Evolutionary conservation across 2,888 invertebrate genomes (phyloP).

Genomic region (Anoncus sp.): DNA sequence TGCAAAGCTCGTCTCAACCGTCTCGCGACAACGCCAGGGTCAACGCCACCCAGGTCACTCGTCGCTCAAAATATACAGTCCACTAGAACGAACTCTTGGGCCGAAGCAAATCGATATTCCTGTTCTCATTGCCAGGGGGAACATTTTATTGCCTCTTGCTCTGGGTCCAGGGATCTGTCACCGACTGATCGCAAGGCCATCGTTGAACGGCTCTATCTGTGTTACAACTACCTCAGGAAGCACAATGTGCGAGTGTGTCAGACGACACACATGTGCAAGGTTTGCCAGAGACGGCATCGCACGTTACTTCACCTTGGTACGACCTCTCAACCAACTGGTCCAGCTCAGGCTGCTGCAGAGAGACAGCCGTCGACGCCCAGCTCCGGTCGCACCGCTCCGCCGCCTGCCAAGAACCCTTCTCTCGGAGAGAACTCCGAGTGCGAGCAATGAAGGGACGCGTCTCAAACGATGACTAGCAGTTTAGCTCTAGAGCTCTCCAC

Average conservation of each 20-base stretch:
- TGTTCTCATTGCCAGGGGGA: conserved; percentile 19
- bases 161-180: not conserved
- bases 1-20: too few relatives aligned
- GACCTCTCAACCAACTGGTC: too few relatives aligned
- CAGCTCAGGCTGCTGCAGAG: too few relatives aligned
- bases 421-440: not conserved
- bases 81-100: not conserved
- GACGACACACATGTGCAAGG: too few relatives aligned
- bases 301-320: not conserved
- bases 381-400: too few relatives aligned
- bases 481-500: too few relatives aligned
- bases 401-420: not conserved
- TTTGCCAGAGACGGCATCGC: conserved; percentile 3
- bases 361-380: too few relatives aligned
- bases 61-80: not conserved
- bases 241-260: not conserved
- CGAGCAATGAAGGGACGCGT: too few relatives aligned
- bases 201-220: not conserved
- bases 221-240: not conserved
- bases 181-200: not conserved
- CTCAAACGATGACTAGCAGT: too few relatives aligned
- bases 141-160: conserved; percentile 13
- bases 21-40: too few relatives aligned
- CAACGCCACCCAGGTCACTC: not conserved
- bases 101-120: not conserved